Conservation (phyloP, 2,797 vertebrate species). For the Acanthurus tractus region DNA sequence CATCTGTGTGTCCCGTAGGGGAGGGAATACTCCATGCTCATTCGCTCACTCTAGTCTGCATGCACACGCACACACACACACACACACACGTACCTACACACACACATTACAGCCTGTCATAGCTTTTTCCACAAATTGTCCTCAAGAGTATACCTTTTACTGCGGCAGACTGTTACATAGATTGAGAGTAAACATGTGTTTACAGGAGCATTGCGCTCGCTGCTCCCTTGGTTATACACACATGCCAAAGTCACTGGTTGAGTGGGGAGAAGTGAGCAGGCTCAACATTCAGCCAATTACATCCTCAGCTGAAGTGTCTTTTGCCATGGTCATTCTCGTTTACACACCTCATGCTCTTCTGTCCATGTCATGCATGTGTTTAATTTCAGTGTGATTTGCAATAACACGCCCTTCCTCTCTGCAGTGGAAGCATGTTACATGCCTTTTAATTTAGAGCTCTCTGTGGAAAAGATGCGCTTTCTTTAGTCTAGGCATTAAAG, state of each 20-base stretch:
- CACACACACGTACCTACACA: slow-evolving; percentile 29
- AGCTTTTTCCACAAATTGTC: slow-evolving; percentile 76
- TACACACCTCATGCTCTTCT: slow-evolving; percentile 43
- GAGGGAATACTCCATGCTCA: slow-evolving; percentile 74
- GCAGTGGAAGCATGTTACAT: slow-evolving; percentile 1
- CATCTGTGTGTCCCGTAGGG: slow-evolving; percentile 76
- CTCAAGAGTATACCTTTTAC: slow-evolving; percentile 79
- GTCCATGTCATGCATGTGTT: slow-evolving; percentile 38
- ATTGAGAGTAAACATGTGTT: slow-evolving; percentile 80
- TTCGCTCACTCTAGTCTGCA: slow-evolving; percentile 57
- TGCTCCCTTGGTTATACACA: slow-evolving; percentile 56
- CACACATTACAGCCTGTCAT: slow-evolving; percentile 75
- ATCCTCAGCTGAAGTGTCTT: slow-evolving; percentile 37
- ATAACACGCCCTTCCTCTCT: not conserved
- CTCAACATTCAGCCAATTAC: slow-evolving; percentile 47
- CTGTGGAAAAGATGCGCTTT: slow-evolving; percentile 8
- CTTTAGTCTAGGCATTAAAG: not conserved
- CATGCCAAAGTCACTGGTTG: slow-evolving; percentile 48
- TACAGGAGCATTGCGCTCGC: slow-evolving; percentile 63
- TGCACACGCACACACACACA: not conserved
- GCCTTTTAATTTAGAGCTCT: not conserved
- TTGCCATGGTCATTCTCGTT: slow-evolving; percentile 59
- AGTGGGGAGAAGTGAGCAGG: slow-evolving; percentile 44
- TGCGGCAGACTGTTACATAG: slow-evolving; percentile 75
- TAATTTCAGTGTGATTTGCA: slow-evolving; percentile 26